Percentiles rank a stretch among this genome's conserved stretches.
Evolutionary conservation across 2,888 invertebrate species (phyloP).

Genomic region (Rhagium mordax): DNA sequence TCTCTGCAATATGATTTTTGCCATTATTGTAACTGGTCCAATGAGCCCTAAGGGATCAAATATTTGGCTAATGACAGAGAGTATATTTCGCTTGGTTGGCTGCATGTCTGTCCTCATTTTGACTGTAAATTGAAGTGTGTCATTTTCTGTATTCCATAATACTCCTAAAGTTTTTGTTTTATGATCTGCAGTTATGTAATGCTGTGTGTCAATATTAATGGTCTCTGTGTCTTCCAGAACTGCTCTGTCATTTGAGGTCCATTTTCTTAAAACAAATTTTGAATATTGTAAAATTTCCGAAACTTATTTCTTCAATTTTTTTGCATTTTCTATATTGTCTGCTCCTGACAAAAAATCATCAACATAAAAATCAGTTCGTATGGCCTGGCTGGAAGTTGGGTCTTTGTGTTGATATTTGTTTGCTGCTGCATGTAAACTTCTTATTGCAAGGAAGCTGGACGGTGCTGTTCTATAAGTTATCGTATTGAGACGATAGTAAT

Average conservation of each 20-base stretch:
- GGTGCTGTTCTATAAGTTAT: slow-evolving; percentile 37
- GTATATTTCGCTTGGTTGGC: background rate
- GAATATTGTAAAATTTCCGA: slow-evolving; percentile 9
- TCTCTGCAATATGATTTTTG: slow-evolving; percentile 40
- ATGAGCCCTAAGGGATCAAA: slow-evolving; percentile 37
- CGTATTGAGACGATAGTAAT: slow-evolving; percentile 34
- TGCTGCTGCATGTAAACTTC: slow-evolving; percentile 37
- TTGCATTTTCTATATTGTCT: slow-evolving; percentile 17
- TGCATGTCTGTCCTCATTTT: background rate
- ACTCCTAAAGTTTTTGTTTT: background rate
- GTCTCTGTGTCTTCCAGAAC: slow-evolving; percentile 1
- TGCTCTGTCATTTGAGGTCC: slow-evolving; percentile 11
- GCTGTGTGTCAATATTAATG: background rate
- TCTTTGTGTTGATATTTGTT: slow-evolving; percentile 3
- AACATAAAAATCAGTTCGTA: slow-evolving; percentile 36
- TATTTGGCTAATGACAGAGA: background rate
- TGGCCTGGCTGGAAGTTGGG: slow-evolving; percentile 28
- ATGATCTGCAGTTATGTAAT: background rate
- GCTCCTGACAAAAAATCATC: slow-evolving; percentile 36
- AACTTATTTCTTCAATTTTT: background rate
- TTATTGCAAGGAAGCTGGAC: slow-evolving; percentile 23
- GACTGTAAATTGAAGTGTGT: background rate
- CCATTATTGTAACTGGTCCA: slow-evolving; percentile 31
- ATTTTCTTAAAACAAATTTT: slow-evolving; percentile 21
- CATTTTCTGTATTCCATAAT: background rate